Conservation (phyloP, 35 echinoderm and acorn worm genomes). For the Apostichopus californicus region DNA sequence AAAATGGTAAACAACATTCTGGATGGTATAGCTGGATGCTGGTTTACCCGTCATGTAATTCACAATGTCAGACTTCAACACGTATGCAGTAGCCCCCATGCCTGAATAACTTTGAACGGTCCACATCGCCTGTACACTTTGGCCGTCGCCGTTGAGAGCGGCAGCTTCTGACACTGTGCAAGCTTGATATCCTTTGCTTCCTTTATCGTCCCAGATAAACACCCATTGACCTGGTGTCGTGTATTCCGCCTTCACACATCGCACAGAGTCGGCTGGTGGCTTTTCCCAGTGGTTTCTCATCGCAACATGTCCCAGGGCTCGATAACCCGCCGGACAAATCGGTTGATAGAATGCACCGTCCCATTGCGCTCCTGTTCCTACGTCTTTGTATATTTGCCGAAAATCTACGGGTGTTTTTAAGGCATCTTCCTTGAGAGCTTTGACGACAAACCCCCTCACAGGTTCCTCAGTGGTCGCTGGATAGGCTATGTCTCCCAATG, state of each 20-base stretch:
- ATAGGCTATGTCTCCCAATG: conserved; percentile 2
- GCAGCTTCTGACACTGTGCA: not conserved
- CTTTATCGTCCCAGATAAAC: not conserved
- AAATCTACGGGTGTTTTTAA: not conserved
- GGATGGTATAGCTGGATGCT: not conserved
- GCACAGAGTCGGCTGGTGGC: not conserved
- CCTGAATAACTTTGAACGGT: not conserved
- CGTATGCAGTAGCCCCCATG: not conserved
- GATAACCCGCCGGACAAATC: not conserved
- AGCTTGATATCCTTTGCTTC: not conserved
- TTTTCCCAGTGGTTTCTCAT: not conserved
- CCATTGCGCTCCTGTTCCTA: not conserved
- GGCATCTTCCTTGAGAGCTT: not conserved
- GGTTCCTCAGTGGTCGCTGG: not conserved
- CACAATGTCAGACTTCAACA: not conserved
- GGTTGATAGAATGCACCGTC: conserved; percentile 21
- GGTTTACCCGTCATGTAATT: conserved; percentile 9
- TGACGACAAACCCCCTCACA: not conserved
- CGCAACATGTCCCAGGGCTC: conserved; percentile 11
- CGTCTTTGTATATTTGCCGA: not conserved
- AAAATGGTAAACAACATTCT: not conserved
- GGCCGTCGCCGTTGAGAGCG: not conserved
- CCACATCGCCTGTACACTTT: not conserved
- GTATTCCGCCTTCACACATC: conserved; percentile 14
- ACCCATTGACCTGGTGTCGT: not conserved